These are phyloP conservation scores for Drosophila macrothrix DNA, from an alignment of 2,888 invertebrate species.

Conservation along the genomic window DNA sequence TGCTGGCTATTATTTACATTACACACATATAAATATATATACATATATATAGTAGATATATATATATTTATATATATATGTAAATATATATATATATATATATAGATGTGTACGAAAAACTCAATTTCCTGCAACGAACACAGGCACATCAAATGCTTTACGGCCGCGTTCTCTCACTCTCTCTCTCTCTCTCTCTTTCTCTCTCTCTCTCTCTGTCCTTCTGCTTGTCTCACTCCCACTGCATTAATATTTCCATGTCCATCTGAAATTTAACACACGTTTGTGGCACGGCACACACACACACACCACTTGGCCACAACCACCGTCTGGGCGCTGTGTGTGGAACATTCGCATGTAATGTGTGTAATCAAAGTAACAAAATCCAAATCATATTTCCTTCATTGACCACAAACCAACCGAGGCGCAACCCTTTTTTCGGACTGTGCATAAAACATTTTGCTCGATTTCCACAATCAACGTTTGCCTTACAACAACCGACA, in stretches of 20 bases:
- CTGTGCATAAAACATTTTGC: constrained; percentile 75
- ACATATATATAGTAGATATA: constrained; percentile 4
- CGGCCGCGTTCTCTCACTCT: constrained; percentile 31
- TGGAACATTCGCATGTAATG: constrained; percentile 68
- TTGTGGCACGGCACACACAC: constrained; percentile 38
- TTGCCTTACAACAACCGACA: constrained; percentile 57
- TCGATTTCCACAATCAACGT: constrained; percentile 73
- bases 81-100: neutral
- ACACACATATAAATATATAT: constrained; percentile 11
- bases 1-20: constrained; percentile 68
- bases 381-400: constrained; percentile 84
- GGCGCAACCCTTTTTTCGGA: constrained; percentile 60
- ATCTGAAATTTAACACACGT: constrained; percentile 73
- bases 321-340: constrained; percentile 20
- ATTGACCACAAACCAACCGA: constrained; percentile 78
- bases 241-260: constrained; percentile 12
- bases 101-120: constrained; percentile 71
- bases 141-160: constrained; percentile 74
- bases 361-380: constrained; percentile 82
- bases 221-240: neutral
- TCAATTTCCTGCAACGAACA: constrained; percentile 81
- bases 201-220: neutral
- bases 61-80: neutral
- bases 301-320: constrained; percentile 22
- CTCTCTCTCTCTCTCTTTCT: constrained; percentile 3